Conservation (phyloP, 2,113 vertebrate genomes). For the Eulemur macaco region DNA sequence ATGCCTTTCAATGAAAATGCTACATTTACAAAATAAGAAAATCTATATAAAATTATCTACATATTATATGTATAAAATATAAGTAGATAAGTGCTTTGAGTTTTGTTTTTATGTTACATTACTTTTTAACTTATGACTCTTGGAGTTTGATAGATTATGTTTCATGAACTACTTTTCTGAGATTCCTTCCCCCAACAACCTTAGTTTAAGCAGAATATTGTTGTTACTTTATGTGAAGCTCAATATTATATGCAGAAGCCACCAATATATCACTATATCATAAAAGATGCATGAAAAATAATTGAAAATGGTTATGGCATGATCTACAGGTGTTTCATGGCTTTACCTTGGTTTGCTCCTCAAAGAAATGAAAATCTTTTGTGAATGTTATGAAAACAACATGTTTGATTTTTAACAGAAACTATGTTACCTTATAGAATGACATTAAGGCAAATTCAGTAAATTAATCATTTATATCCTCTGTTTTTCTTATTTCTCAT, state of each 20-base stretch:
- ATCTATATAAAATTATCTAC: background rate
- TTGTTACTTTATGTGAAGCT: background rate
- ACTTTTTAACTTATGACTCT: background rate
- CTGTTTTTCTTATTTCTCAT: constrained; percentile 52
- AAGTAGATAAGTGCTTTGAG: background rate
- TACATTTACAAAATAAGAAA: background rate
- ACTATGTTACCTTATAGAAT: background rate
- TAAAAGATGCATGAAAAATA: background rate
- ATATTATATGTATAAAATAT: background rate
- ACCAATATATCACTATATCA: background rate
- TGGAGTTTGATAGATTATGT: background rate
- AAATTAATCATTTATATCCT: constrained; percentile 8
- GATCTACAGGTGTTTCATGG: background rate
- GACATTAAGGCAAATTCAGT: background rate
- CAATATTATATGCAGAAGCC: background rate
- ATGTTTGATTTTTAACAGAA: constrained; percentile 16
- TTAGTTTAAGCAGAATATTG: background rate
- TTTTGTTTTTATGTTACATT: background rate
- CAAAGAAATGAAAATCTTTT: background rate
- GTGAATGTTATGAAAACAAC: background rate
- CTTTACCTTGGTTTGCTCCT: background rate
- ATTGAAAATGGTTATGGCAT: background rate
- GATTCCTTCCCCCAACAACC: background rate
- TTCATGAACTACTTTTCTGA: background rate
- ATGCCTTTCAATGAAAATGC: background rate